Conservation (phyloP, 2,113 vertebrate species). For the Microtus richardsoni region DNA sequence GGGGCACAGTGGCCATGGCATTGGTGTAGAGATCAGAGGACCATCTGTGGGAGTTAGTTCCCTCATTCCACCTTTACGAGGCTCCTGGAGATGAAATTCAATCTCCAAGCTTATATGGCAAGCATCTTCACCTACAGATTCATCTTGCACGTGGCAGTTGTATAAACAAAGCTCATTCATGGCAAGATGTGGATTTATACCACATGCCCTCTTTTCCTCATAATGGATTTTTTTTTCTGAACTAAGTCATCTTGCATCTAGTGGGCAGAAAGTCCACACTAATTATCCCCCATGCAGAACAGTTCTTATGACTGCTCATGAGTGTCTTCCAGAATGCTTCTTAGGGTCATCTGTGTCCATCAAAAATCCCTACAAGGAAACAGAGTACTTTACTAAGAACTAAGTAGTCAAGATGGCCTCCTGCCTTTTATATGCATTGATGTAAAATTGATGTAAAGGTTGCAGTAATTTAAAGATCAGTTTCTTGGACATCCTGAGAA, state of each 20-base stretch:
- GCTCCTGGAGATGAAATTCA: background rate
- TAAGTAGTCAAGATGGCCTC: background rate
- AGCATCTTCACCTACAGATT: background rate
- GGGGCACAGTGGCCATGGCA: background rate
- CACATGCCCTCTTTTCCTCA: background rate
- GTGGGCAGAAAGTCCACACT: background rate
- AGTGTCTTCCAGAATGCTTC: background rate
- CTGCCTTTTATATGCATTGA: too few relatives aligned
- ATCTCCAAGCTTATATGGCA: background rate
- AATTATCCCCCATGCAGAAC: background rate
- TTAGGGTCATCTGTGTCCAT: background rate
- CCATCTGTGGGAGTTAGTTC: background rate
- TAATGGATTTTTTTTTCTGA: background rate
- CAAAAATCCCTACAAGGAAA: background rate
- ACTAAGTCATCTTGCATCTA: background rate
- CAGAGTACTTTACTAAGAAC: background rate
- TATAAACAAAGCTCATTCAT: background rate
- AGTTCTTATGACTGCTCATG: too few relatives aligned
- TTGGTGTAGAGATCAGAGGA: background rate
- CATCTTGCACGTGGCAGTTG: background rate
- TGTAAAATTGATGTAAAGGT: background rate
- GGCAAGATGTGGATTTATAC: background rate
- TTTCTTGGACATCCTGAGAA: background rate
- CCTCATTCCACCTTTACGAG: background rate
- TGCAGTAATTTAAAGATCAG: background rate